Base-by-base conservation (phyloP, 2,113 vertebrate genomes). In the Elanus axillaris region DNA sequence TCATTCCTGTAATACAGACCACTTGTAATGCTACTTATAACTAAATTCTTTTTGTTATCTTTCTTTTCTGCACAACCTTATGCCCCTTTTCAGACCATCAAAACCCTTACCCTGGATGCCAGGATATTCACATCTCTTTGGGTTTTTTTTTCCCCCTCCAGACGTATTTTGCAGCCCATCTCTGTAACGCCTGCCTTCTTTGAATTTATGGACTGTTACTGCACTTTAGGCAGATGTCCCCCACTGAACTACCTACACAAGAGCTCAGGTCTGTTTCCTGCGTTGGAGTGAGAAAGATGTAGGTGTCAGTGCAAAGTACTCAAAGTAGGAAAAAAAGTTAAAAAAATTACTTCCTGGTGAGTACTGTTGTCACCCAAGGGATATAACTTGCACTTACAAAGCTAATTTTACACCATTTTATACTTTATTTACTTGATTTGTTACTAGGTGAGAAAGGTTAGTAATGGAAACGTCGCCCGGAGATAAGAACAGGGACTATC, bases 231-330 rank as follows among this genome's bases (percentile, higher is more conserved):
- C n/a, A 77, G 79, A 64, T 58, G 45, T 58, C 6, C 40, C 32
- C 42, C 1, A 0, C 34, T 91, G 29, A 68, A 42, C 75, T 80
- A 45, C 45, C 42, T 50, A 60, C 52, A n/a, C 34, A 71, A 32
- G 38, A 72, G 55, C 45, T 62, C 56, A 40, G 48, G 20, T 75
- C 47, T 86, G 42, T 71, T 91, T 95, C 76, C 83, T 91, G 89
- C 1, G 16, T 56, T 83, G 64, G 68, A 93, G 85, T 79, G 86
- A 93, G 72, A 96, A 93, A 94, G 52, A 13, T 36, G 94, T 94
- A 95, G 93, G 89, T 84, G 91, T 89, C 48, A 88, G 42, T 36
- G 42, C 68, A 89, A 87, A 71, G 38, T 59, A 67, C 50, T 71
- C n/a, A 14, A 58, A 55, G 72, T 47, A 89, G 80, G 60, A 58